phyloP scores from a whole-genome alignment of 2,113 vertebrate species.

The Glaucomys volans region DNA sequence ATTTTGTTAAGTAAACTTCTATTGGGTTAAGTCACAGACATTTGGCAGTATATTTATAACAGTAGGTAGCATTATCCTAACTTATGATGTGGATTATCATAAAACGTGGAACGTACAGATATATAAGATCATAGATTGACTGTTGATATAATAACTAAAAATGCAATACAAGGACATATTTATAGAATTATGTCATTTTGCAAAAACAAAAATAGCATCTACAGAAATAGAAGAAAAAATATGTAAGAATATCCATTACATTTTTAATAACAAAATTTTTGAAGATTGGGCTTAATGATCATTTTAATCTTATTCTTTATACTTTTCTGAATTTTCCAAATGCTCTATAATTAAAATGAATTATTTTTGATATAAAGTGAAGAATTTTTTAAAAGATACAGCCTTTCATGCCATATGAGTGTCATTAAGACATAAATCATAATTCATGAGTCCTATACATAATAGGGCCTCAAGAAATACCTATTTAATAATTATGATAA shows the following conservation, averaged over 20 bases:
- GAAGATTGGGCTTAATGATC: background rate
- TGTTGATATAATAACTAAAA: background rate
- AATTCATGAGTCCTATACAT: background rate
- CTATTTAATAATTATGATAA: background rate
- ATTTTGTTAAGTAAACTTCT: background rate
- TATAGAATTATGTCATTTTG: background rate
- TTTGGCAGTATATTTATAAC: background rate
- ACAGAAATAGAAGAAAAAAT: background rate
- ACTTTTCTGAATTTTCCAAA: constrained; percentile 1
- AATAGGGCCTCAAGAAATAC: background rate
- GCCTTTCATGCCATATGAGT: background rate
- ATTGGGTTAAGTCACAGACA: background rate
- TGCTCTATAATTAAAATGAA: background rate
- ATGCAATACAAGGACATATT: background rate
- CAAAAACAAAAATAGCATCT: background rate
- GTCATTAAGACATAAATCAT: background rate
- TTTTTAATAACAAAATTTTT: background rate
- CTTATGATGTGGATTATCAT: background rate
- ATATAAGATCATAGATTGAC: background rate
- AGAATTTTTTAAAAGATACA: background rate
- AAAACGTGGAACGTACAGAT: background rate
- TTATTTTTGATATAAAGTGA: background rate
- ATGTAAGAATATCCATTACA: background rate
- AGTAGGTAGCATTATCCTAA: background rate
- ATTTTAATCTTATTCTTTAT: background rate